Conservation (phyloP, 1,140 invertebrate genomes). For the Drosophila sproati region DNA sequence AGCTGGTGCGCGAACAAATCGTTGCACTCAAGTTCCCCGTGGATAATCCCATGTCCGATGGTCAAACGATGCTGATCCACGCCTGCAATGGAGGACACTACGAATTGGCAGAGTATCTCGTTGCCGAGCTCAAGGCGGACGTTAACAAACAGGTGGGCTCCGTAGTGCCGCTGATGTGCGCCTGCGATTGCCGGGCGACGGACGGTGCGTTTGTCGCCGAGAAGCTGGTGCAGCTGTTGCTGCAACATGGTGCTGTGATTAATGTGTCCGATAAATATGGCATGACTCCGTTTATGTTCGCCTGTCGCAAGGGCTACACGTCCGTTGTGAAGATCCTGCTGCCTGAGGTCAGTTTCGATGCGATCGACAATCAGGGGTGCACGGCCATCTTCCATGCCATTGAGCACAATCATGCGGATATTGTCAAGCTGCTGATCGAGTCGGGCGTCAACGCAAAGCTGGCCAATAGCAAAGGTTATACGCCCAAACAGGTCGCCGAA, state of each 20-base stretch:
- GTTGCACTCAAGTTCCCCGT: constrained; percentile 36
- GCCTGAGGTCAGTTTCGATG: constrained; percentile 79
- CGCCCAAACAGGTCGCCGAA: constrained; percentile 84
- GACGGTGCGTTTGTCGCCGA: constrained; percentile 46
- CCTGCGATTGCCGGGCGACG: constrained; percentile 46
- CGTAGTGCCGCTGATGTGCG: constrained; percentile 62
- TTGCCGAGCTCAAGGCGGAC: constrained; percentile 54
- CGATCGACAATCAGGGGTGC: constrained; percentile 85
- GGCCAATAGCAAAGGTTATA: constrained; percentile 84
- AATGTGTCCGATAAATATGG: constrained; percentile 84
- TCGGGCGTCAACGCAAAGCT: constrained; percentile 74
- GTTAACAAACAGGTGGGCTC: constrained; percentile 74
- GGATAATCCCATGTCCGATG: constrained; percentile 31
- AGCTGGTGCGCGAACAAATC: constrained; percentile 52
- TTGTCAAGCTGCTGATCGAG: constrained; percentile 84
- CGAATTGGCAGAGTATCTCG: constrained; percentile 56
- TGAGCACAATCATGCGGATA: constrained; percentile 78
- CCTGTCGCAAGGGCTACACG: constrained; percentile 84
- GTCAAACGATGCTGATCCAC: constrained; percentile 57
- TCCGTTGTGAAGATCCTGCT: constrained; percentile 82
- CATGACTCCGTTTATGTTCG: constrained; percentile 85
- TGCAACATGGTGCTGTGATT: constrained; percentile 67
- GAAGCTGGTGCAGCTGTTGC: constrained; percentile 62
- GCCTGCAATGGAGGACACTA: constrained; percentile 63
- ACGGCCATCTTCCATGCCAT: constrained; percentile 86